Conservation (phyloP, 2,113 vertebrate species). For the Thalassarche chlororhynchos region DNA sequence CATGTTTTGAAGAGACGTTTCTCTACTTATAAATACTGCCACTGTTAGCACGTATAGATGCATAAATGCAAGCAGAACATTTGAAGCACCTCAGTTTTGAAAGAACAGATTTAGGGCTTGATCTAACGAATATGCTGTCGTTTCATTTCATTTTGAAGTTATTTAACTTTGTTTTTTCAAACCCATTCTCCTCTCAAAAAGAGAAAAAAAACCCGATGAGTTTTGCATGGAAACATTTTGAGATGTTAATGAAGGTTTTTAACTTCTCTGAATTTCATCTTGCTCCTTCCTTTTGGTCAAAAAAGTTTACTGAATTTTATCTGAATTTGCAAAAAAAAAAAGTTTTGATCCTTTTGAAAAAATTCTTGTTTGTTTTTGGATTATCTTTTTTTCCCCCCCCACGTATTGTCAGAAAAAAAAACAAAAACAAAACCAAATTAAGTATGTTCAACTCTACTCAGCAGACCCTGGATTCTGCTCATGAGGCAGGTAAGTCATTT, state of each 20-base stretch:
- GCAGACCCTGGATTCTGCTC: background rate
- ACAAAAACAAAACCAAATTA: background rate
- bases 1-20: background rate
- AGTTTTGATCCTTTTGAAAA: background rate
- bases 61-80: background rate
- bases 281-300: background rate
- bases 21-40: background rate
- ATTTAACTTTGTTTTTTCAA: background rate
- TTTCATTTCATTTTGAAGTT: conserved; percentile 4
- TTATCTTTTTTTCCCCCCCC: background rate
- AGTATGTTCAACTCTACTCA: background rate
- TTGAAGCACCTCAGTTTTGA: background rate
- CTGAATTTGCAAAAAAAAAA: background rate
- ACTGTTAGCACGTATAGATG: background rate
- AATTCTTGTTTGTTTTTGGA: background rate
- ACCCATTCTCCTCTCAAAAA: background rate
- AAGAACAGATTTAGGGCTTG: background rate
- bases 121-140: conserved; percentile 3
- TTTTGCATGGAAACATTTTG: conserved; percentile 12
- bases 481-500: background rate
- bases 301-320: background rate
- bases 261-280: background rate
- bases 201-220: background rate
- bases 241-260: background rate
- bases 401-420: background rate